Evolutionary conservation across 2,888 invertebrate species (phyloP), one percentile per base, ranked within the genome.

Genomic region (Metopia argyrocephala): DNA sequence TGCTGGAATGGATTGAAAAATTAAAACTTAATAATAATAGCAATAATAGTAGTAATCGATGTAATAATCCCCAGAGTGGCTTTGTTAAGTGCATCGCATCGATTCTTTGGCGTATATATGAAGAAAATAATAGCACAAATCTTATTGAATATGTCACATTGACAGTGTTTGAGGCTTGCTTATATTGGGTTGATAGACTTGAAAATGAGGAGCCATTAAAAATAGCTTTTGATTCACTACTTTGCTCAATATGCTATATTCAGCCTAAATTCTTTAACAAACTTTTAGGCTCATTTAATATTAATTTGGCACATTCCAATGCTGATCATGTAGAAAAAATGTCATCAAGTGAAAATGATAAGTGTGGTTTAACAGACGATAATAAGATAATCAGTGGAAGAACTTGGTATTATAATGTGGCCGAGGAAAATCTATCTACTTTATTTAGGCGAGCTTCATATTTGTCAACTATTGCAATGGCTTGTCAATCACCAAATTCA

Each of bases 161-260:
- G 68, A 94, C 95, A 54, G 89, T 97, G 2, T 96, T 97, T 87
- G 94, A 95, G 83, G 92, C 93, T 0, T 91, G 97, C 25, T 95
- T 94, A 89, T 93, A 93, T 66, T 96, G 97, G 95, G 94, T 95
- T 21, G 91, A 93, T 70, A 92, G 92, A n/a, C 91, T 96, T 57
- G 93, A 93, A 20, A 93, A 93, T 52, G 93, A 94, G 73, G 93
- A 94, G 70, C 93, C 95, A 1, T 91, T 97, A 65, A 97, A 97
- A 90, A 94, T 94, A 85, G 93, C 96, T 0, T 93, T 97, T n/a
- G 96, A 97, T 90, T 94, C 95, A 86, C 93, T 96, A 70, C 90
- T 97, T 62, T 97, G 97, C 89, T 94, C 97, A 4, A 92, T 97
- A 87, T 97, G 97, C 90, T 95, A 94, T 89, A 95, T 96, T 31